These are phyloP conservation scores for Menidia beryllina DNA, from an alignment of 2,113 vertebrate genomes.

Conservation along the genomic window DNA sequence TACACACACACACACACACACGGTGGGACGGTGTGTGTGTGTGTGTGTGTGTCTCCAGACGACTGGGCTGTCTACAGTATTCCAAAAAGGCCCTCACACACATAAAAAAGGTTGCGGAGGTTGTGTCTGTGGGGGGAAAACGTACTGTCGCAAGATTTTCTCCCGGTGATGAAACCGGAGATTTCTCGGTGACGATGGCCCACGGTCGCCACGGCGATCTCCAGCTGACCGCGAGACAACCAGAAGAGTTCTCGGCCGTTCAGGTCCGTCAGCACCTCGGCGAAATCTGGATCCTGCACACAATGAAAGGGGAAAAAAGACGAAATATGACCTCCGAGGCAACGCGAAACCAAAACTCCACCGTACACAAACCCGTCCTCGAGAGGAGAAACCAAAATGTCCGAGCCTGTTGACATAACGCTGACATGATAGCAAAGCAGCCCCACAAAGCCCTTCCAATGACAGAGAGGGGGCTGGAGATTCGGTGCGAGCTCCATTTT, in stretches of 20 bases:
- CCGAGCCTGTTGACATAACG: conserved; percentile 12
- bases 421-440: conserved; percentile 24
- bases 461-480: neutral
- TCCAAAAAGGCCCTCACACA: conserved; percentile 38
- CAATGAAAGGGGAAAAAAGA: conserved; percentile 12
- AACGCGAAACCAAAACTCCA: conserved; percentile 6
- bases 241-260: conserved; percentile 90
- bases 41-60: conserved; percentile 41
- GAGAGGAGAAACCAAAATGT: neutral
- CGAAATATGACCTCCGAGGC: neutral
- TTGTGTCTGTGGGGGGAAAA: neutral
- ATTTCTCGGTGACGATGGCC: conserved; percentile 78
- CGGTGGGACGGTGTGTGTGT: conserved; percentile 46
- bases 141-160: conserved; percentile 95
- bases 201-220: conserved; percentile 85
- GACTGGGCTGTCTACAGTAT: conserved; percentile 38
- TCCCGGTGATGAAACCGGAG: conserved; percentile 88
- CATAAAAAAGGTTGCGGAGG: neutral
- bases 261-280: conserved; percentile 91
- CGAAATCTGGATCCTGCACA: conserved; percentile 90
- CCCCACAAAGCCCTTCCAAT: conserved; percentile 10
- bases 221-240: conserved; percentile 91
- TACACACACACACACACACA: conserved; percentile 4
- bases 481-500: conserved; percentile 10
- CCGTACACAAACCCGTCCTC: conserved; percentile 15